Evolutionary conservation across 2,797 vertebrate species (phyloP).

Genomic region (Silurus lanzhouensis): DNA sequence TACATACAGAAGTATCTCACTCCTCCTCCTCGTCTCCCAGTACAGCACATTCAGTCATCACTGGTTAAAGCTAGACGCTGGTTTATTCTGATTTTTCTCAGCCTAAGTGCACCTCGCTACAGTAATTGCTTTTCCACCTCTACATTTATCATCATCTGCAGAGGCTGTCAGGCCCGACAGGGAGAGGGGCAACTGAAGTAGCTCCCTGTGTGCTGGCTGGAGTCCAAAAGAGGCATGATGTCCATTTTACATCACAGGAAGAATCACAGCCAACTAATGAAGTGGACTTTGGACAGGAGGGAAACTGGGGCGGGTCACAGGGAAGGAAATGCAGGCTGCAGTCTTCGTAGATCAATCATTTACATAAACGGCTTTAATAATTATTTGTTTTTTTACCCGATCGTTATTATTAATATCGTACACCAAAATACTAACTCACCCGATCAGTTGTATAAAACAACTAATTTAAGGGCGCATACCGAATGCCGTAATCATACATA

Average conservation of each 20-base stretch:
- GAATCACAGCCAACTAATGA: conserved; percentile 43
- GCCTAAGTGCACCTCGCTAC: conserved; percentile 72
- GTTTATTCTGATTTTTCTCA: conserved; percentile 71
- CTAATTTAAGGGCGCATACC: too few relatives aligned
- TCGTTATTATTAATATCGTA: not conserved
- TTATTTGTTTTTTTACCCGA: not conserved
- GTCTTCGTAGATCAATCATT: not conserved
- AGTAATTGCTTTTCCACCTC: conserved; percentile 79
- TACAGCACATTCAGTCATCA: conserved; percentile 27
- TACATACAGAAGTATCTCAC: conserved; percentile 32
- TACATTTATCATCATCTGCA: conserved; percentile 79
- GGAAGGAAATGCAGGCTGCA: not conserved
- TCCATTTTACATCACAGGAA: conserved; percentile 44
- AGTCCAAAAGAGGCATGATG: conserved; percentile 43
- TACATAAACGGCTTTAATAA: not conserved
- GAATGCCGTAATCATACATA: too few relatives aligned
- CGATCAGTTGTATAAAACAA: too few relatives aligned
- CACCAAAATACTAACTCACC: not conserved
- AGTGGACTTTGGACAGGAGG: conserved; percentile 45
- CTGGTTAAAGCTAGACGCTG: conserved; percentile 35
- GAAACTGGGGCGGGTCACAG: conserved; percentile 13
- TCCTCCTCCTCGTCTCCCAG: conserved; percentile 21
- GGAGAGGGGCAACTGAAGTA: conserved; percentile 54
- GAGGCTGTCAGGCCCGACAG: conserved; percentile 71
- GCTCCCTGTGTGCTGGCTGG: conserved; percentile 45